Evolutionary conservation across 2,888 invertebrate genomes (phyloP).

Genomic region (Lithophane socia): DNA sequence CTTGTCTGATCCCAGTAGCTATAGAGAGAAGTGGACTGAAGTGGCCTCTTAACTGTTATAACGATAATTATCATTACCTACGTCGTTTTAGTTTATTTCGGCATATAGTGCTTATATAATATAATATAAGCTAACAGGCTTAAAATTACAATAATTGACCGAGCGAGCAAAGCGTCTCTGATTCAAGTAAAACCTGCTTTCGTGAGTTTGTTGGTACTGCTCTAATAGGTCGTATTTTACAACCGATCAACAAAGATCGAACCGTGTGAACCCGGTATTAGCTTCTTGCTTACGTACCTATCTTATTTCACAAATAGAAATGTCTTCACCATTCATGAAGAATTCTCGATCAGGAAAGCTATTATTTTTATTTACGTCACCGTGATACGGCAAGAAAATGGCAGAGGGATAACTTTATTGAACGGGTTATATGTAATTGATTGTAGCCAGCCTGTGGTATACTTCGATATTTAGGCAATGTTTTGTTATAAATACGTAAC

Average conservation of each 20-base stretch:
- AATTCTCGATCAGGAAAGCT: constrained; percentile 37
- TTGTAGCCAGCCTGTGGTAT: constrained; percentile 30
- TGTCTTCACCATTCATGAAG: constrained; percentile 29
- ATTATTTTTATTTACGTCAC: constrained; percentile 52
- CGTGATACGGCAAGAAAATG: constrained; percentile 51
- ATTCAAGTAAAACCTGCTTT: no score
- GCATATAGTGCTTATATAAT: no score
- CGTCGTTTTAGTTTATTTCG: no score
- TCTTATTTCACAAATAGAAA: constrained; percentile 23
- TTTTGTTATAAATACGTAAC: neutral
- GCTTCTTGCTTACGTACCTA: constrained; percentile 4
- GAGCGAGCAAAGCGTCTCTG: no score
- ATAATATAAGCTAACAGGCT: no score
- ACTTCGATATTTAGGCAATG: neutral
- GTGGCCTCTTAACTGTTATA: neutral
- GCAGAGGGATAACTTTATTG: constrained; percentile 57
- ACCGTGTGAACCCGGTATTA: neutral
- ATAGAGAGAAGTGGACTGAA: neutral
- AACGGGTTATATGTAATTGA: constrained; percentile 61
- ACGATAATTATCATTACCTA: neutral
- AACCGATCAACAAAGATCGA: neutral
- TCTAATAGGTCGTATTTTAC: no score
- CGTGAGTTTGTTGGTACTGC: no score
- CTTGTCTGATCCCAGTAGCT: neutral
- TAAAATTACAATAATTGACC: no score